Percentiles rank a stretch among this genome's conserved stretches.
These are phyloP conservation scores for Chloromyia formosa DNA, from an alignment of 2,888 invertebrate genomes.

Conservation along the genomic window DNA sequence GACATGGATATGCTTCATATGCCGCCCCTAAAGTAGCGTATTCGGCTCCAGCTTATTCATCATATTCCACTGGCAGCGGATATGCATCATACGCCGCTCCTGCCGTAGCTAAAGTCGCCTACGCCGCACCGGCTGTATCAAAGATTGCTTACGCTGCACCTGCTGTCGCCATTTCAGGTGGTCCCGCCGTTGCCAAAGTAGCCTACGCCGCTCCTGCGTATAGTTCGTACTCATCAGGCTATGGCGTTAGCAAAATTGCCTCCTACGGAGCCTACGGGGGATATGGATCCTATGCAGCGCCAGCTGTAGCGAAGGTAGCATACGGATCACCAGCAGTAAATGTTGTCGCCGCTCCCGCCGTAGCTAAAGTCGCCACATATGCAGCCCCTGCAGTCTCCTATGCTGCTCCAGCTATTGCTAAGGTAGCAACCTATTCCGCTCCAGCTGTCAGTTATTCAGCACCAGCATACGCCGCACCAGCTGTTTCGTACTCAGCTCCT, in stretches of 20 bases:
- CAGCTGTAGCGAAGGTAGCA: constrained; percentile 36
- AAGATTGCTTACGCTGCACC: constrained; percentile 19
- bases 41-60: constrained; percentile 43
- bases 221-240: constrained; percentile 14
- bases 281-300: constrained; percentile 41
- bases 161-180: constrained; percentile 57
- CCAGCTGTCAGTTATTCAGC: constrained; percentile 23
- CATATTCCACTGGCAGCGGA: constrained; percentile 1
- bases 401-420: constrained; percentile 53
- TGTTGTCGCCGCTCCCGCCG: constrained; percentile 32
- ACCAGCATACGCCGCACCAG: constrained; percentile 36
- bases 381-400: neutral
- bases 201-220: constrained; percentile 48
- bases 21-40: constrained; percentile 28
- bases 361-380: neutral
- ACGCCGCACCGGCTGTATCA: constrained; percentile 9
- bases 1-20: constrained; percentile 45
- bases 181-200: constrained; percentile 35
- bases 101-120: constrained; percentile 26
- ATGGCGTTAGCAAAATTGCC: constrained; percentile 49
- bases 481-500: constrained; percentile 35
- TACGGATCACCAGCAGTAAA: constrained; percentile 48
- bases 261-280: constrained; percentile 48
- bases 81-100: neutral
- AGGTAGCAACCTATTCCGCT: constrained; percentile 46